Conservation (phyloP, 2,888 invertebrate species). For the Mythimna loreyi region DNA sequence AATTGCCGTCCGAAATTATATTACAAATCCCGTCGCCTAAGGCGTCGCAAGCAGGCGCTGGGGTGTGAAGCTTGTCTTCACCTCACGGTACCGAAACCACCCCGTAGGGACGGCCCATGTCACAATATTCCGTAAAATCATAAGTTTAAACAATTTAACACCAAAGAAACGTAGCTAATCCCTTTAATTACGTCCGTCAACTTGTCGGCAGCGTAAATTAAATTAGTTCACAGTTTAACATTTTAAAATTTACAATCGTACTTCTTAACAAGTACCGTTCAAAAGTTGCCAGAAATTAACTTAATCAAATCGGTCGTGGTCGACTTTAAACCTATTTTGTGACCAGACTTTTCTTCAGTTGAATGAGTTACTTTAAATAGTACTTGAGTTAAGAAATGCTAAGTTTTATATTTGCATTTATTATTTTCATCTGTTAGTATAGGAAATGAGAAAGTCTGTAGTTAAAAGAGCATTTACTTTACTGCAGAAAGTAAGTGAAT, state of each 20-base stretch:
- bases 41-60: too few relatives aligned
- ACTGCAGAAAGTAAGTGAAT: constrained; percentile 28
- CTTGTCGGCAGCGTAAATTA: constrained; percentile 66
- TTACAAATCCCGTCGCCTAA: too few relatives aligned
- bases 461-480: constrained; percentile 36
- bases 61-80: too few relatives aligned
- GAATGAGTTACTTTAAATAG: constrained; percentile 81
- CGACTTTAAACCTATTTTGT: constrained; percentile 84
- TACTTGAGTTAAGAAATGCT: constrained; percentile 77
- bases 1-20: too few relatives aligned
- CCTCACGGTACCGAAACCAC: background rate
- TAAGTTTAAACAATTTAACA: constrained; percentile 24
- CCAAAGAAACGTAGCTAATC: constrained; percentile 42
- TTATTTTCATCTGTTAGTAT: constrained; percentile 63
- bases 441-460: constrained; percentile 42
- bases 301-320: constrained; percentile 86
- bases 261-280: constrained; percentile 80
- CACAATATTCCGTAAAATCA: constrained; percentile 1
- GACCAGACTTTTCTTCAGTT: constrained; percentile 81
- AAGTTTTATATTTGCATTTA: constrained; percentile 81
- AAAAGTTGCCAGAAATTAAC: constrained; percentile 85
- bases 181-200: constrained; percentile 63
- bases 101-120: background rate
- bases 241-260: constrained; percentile 76
- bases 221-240: constrained; percentile 60